phyloP scores from a whole-genome alignment of 1,140 invertebrate species.

The Acromyrmex echinatior region DNA sequence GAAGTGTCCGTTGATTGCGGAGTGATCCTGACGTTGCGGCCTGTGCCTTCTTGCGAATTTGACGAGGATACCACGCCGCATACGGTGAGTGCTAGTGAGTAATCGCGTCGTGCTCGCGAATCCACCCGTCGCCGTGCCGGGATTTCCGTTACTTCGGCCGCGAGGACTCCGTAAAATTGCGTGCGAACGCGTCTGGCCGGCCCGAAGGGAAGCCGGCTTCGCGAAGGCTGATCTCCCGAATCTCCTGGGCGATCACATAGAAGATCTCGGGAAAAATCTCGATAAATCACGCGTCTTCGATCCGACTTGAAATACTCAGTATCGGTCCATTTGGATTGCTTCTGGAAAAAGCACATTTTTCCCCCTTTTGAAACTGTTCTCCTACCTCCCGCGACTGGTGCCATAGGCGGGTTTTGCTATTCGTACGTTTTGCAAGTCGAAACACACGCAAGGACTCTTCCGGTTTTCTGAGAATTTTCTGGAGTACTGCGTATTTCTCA shows the following conservation, averaged over 20 bases:
- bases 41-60: constrained; percentile 62
- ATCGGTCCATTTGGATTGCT: background rate
- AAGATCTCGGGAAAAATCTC: background rate
- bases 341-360: background rate
- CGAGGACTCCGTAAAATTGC: constrained; percentile 8
- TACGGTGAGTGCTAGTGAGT: constrained; percentile 54
- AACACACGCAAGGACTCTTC: background rate
- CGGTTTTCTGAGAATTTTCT: background rate
- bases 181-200: constrained; percentile 40
- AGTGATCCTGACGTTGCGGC: constrained; percentile 60
- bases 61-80: constrained; percentile 58
- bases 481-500: background rate
- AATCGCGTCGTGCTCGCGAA: background rate
- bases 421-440: background rate
- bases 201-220: constrained; percentile 61
- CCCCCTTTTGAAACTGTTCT: background rate
- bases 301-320: background rate
- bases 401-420: background rate
- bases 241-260: constrained; percentile 55
- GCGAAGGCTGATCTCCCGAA: constrained; percentile 34
- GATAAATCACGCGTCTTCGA: background rate
- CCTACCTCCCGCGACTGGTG: background rate
- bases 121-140: background rate
- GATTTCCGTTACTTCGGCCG: constrained; percentile 22
- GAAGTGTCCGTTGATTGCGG: constrained; percentile 70